Evolutionary conservation across 1,140 invertebrate species (phyloP), one percentile per base, ranked within the genome.

Genomic region (Drosophila ambigua): DNA sequence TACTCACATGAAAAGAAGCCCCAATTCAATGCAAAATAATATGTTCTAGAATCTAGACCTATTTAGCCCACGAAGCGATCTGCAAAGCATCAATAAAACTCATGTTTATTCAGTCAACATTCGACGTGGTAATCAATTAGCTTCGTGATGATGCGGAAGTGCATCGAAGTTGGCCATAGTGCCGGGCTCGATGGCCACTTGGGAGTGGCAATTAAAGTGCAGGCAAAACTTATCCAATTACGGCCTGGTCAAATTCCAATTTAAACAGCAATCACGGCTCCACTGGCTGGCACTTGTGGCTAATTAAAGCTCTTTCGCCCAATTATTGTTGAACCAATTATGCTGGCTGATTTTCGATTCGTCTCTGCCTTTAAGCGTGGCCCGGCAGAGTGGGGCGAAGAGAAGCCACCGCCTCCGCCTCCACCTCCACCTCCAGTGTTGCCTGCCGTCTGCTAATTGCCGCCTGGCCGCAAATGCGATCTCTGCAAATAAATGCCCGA

Each of bases 401-500:
- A 16, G 16, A 16, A 16, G 16, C 16, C 16, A 0, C 16, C 16
- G 16, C 16, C 16, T 16, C 0, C 0, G 6, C 26, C 26, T 28
- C 6, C 6, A 28, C 23, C 2, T 5, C 0, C 0, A 5, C 26
- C 26, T 28, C 6, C 6, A 28, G 26, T 28, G 26, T 7, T 28
- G 26, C 6, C 26, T 28, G 50, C 8, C 7, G 24, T 15, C 46
- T 69, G 65, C 65, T 71, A 71, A 71, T 71, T 71, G 67, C 67
- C 64, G 66, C 66, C 49, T 67, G 48, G 44, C 64, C 65, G 44
- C 64, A 69, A 69, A 69, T 69, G 66, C 65, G 65, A 71, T 69
- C 44, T 71, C 45, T 49, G 64, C 44, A 58, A 69, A 71, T 71
- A 71, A 67, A 69, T 69, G 66, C 20, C 44, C 23, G 24, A 67